Evolutionary conservation across 2,113 vertebrate genomes (phyloP), one percentile per base, ranked within the genome.

Genomic region (Arothron firmamentum): DNA sequence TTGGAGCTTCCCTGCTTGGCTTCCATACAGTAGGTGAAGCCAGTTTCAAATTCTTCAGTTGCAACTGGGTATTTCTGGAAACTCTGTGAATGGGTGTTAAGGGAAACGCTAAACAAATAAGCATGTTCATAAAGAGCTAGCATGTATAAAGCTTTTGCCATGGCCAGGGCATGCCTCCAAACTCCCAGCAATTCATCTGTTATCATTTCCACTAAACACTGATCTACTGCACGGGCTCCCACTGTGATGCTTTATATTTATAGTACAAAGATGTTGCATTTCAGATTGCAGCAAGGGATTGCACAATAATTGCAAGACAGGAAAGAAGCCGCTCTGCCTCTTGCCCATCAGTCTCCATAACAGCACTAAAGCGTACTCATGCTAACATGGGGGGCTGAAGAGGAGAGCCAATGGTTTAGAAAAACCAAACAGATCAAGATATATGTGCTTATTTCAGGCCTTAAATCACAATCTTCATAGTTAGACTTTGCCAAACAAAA

Each of bases 61-160:
- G 56, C 87, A 82, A 80, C 79, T 81, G 82, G 81, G 65, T 83
- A 56, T 84, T 86, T 81, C 77, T 76, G 62, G 74, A 72, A 72
- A 71, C 74, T 38, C 20, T 69, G 60, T 69, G 76, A 77, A 68
- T 68, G 74, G 65, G 65, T 62, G 72, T 81, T 81, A 72, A 64
- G 61, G 76, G 69, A 67, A 71, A 67, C 62, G 68, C 67, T 81
- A 79, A 79, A 86, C 75, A 88, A 79, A 77, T 78, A 72, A 80
- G 65, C 64, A 55, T 43, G 58, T 58, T 48, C 56, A 72, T 76
- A 74, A 79, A 84, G 60, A 67, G 71, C 76, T 79, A 67, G 62
- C 78, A 79, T 53, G 62, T 61, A 59, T 56, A 16, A 59, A 72
- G 59, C 70, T 72, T 73, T 55, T 38, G 72, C 38, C 38, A 56